Evolutionary conservation across 2,888 invertebrate species (phyloP), one percentile per base, ranked within the genome.

Genomic region (Sinohyriopsis cumingii): DNA sequence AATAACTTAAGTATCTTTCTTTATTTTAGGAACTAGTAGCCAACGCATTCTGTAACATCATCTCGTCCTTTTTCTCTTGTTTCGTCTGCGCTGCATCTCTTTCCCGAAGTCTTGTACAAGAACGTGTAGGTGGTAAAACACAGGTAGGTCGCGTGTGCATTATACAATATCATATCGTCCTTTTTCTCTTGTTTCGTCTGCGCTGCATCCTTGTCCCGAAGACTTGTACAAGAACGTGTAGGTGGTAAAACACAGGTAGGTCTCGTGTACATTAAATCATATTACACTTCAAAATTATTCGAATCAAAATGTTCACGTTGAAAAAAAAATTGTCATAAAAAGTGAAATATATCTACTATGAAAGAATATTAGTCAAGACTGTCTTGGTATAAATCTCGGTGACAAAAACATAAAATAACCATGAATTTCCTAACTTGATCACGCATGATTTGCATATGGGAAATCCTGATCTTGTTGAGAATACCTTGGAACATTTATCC

Each of bases 111-210:
- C 75, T 92, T 19, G 95, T 97, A 65, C 96, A 96, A 86, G 94
- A 95, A 84, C 93, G 94, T 80, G 95, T 95, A 1, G 97, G 97
- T 22, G 95, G 95, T 55, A 94, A 93, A 85, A 96, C 96, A 0
- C 85, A 91, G 89, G 79, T 91, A 62, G n/a, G 72, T 65, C 24
- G 5, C 45, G 45, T 45, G 45, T 45, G 3, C 88, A 15, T 67
- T 83, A 6, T 75, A 81, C 57, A 88, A 95, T 86, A 87, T 94
- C 62, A 89, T 94, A 71, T 93, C 94, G 22, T 90, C 91, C 2
- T 91, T 91, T 80, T 91, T 92, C 79, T 80, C 90, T 9, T 79
- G 81, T 19, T 84, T 79, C 65, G 71, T 77, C 9, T 86, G 89
- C n/a, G 88, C 90, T n/a, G 91, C 90, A 33, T 91, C 92, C 4